These are phyloP conservation scores for Trissolcus basalis DNA, from an alignment of 1,140 invertebrate genomes.

Conservation along the genomic window DNA sequence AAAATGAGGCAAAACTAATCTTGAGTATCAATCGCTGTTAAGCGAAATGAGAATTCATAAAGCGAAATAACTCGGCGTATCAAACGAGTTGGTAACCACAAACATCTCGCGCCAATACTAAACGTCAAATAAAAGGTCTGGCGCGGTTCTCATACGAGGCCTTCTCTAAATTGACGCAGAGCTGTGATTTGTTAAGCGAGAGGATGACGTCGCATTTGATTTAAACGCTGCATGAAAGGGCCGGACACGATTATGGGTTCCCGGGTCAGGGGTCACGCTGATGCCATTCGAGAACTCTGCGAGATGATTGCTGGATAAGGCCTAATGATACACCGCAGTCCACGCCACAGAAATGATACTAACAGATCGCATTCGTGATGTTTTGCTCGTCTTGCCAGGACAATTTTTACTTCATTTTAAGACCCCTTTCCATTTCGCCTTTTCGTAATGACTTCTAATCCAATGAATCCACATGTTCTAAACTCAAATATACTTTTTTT, in stretches of 20 bases:
- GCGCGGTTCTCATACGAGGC: conserved; percentile 29
- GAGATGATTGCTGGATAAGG: conserved; percentile 69
- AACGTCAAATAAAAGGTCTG: conserved; percentile 17
- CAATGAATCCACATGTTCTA: too few relatives aligned
- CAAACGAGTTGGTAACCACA: conserved; percentile 41
- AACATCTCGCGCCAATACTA: conserved; percentile 27
- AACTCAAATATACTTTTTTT: too few relatives aligned
- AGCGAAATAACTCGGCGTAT: conserved; percentile 32
- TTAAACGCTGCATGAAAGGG: conserved; percentile 68
- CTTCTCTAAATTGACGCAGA: conserved; percentile 11
- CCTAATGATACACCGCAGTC: conserved; percentile 67
- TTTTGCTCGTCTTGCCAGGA: conserved; percentile 31
- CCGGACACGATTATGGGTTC: conserved; percentile 66
- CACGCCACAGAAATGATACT: conserved; percentile 29
- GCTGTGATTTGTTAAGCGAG: conserved; percentile 37
- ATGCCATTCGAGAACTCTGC: conserved; percentile 64
- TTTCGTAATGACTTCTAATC: background rate
- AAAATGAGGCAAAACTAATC: background rate
- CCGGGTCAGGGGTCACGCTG: conserved; percentile 71
- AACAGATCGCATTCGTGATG: conserved; percentile 39
- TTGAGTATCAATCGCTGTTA: conserved; percentile 12
- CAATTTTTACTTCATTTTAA: conserved; percentile 38
- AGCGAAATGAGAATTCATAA: conserved; percentile 47
- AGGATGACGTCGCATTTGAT: conserved; percentile 55
- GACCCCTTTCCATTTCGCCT: background rate